Percentiles rank a stretch among this genome's conserved stretches.
These are phyloP conservation scores for Brachionus rubens DNA, from an alignment of 1,140 invertebrate genomes.

Conservation along the genomic window DNA sequence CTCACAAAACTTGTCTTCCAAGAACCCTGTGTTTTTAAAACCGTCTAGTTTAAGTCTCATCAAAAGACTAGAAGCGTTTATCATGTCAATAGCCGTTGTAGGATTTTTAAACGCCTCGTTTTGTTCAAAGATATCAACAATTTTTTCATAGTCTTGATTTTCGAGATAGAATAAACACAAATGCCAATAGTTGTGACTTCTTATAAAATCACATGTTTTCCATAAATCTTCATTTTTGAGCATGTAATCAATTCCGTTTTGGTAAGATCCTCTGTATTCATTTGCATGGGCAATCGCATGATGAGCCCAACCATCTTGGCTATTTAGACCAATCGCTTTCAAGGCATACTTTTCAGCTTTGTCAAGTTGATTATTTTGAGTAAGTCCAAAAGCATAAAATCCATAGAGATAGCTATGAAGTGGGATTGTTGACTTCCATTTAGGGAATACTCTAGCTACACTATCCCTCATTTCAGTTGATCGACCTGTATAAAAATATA, in stretches of 20 bases:
- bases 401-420: slow-evolving; percentile 64
- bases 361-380: slow-evolving; percentile 62
- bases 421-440: slow-evolving; percentile 60
- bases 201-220: slow-evolving; percentile 61
- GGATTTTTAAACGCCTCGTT: background rate
- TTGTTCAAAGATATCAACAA: slow-evolving; percentile 3
- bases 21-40: background rate
- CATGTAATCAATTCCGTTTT: slow-evolving; percentile 63
- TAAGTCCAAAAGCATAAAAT: slow-evolving; percentile 65
- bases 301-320: slow-evolving; percentile 64
- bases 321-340: slow-evolving; percentile 59
- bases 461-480: slow-evolving; percentile 61
- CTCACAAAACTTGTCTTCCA: background rate
- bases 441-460: slow-evolving; percentile 61
- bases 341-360: slow-evolving; percentile 61
- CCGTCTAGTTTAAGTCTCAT: slow-evolving; percentile 20
- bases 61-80: slow-evolving; percentile 16
- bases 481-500: slow-evolving; percentile 64
- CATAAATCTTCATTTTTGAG: slow-evolving; percentile 61
- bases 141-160: background rate
- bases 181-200: slow-evolving; percentile 66
- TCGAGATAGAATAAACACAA: slow-evolving; percentile 64
- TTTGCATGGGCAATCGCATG: slow-evolving; percentile 65
- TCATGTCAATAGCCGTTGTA: slow-evolving; percentile 14
- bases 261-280: slow-evolving; percentile 63